A percentile compares a stretch with the other conserved stretches of the same genome.
phyloP scores from a whole-genome alignment of 1,140 invertebrate species.

The Cherax quadricarinatus region DNA sequence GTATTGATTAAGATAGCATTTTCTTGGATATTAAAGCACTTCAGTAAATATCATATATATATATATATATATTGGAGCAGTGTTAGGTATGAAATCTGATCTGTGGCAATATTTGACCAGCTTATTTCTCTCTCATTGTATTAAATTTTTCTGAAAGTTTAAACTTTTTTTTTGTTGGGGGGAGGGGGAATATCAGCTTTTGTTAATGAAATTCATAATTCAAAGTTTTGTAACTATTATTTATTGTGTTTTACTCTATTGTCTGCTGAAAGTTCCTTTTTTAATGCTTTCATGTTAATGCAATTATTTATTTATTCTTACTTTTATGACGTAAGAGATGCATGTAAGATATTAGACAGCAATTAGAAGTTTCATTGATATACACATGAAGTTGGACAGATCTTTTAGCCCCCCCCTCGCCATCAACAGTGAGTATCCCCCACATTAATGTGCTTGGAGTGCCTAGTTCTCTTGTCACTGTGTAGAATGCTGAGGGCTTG shows the following conservation, averaged over 20 bases:
- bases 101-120: neutral
- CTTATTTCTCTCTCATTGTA: neutral
- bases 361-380: slow-evolving; percentile 14
- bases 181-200: neutral
- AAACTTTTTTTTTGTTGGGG: neutral
- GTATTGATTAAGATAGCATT: no score
- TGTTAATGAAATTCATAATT: neutral
- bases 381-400: slow-evolving; percentile 53
- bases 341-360: slow-evolving; percentile 25
- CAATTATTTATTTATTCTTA: slow-evolving; percentile 25
- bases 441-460: slow-evolving; percentile 25
- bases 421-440: slow-evolving; percentile 46
- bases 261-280: neutral
- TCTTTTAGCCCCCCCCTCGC: slow-evolving; percentile 20
- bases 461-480: slow-evolving; percentile 23
- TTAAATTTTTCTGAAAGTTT: neutral
- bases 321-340: slow-evolving; percentile 30
- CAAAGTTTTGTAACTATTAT: neutral
- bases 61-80: neutral
- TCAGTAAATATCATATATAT: neutral
- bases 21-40: neutral
- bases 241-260: neutral
- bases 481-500: slow-evolving; percentile 19
- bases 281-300: slow-evolving; percentile 13
- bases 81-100: neutral